Base-by-base conservation (phyloP, 1,140 invertebrate species). In the Phthorimaea operculella region DNA sequence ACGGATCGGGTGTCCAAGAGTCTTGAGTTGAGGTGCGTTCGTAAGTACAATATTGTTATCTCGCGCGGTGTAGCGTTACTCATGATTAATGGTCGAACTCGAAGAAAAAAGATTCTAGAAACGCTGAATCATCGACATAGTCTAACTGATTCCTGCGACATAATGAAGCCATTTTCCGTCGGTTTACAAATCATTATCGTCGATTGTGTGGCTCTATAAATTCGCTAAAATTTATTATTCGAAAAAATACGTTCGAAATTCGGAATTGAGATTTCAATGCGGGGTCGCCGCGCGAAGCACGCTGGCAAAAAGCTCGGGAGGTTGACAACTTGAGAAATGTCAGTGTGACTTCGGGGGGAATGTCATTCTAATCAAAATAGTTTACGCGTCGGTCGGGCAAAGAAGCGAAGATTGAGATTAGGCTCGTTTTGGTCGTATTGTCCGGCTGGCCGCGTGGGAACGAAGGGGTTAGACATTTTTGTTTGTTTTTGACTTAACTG, bases 311-410 rank as follows among this genome's bases (percentile, higher is more conserved):
- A 83, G 57, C 70, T 64, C 72, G 64, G 61, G 55, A 53, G 51
- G 61, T 68, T 75, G 74, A 76, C 75, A 76, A 65, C 57, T 80
- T 74, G 75, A 80, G 66, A 77, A 77, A 79, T 74, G 74, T 72
- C 68, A 72, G 52, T 62, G 71, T 72, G 64, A 51, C 51, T 66
- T 64, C 48, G 66, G 70, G 70, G 68, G 70, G 70, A 75, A 67
- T 70, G 74, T 72, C 71, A 80, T 79, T 83, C 79, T 84, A 83
- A 84, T 84, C 81, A 83, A 84, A 84, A 84, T 84, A 79, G 78
- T 84, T 84, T 83, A 84, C 79, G 79, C 74, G 72, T 69, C 63
- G 63, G 48, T 63, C 66, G 60, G 62, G 51, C 12, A 9, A n/a
- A 15, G 8, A n/a, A 10, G 36, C 10, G 3, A 9, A n/a, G 45